Evolutionary conservation across 2,888 invertebrate species (phyloP), one percentile per base, ranked within the genome.

Genomic region (Limnephilus lunatus): DNA sequence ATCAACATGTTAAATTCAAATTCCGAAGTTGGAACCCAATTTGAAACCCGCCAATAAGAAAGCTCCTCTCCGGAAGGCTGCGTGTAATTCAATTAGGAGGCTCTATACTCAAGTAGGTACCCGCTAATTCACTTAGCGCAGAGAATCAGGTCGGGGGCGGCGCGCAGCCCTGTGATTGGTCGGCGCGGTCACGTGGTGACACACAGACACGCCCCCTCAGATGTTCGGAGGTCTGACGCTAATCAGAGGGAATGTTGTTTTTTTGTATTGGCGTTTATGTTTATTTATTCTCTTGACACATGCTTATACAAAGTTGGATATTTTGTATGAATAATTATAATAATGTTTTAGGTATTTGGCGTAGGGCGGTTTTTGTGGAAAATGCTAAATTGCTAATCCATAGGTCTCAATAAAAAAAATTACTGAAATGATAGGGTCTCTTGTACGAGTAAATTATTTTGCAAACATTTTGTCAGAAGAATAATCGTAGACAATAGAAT

Each of bases 21-120:
- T 68, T n/a, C 25, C 68, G 68, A 68, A 25, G 2, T 68, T 68
- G 25, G 25, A 39, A 83, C 83, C 83, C 35, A 9, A 32, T 39
- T n/a, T 25, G 30, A 83, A 83, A 35, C 35, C 48, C 30, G 44
- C 86, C 86, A 86, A 86, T 86, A 44, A 86, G 86, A 44, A 44
- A 12, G 83, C 83, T 32, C 83, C 83, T 19, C 25, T 88, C 88
- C 32, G 88, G 32, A 90, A 90, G 53, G 32, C 90, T 48, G 68
- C 68, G 68, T 68, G 53, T 90, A 90, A 90, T 90, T 90, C 81
- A 90, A 90, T 90, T 90, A 90, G 90, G 81, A 53, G 83, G 83
- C 53, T 81, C 53, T 83, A 80, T 68, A 68, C 80, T 25, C 30
- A 86, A 86, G 80, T 88, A 88, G 31, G 88, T 35, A 68, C 68